These are phyloP conservation scores for Amphilophus citrinellus DNA, from an alignment of 2,113 vertebrate species.

Conservation along the genomic window DNA sequence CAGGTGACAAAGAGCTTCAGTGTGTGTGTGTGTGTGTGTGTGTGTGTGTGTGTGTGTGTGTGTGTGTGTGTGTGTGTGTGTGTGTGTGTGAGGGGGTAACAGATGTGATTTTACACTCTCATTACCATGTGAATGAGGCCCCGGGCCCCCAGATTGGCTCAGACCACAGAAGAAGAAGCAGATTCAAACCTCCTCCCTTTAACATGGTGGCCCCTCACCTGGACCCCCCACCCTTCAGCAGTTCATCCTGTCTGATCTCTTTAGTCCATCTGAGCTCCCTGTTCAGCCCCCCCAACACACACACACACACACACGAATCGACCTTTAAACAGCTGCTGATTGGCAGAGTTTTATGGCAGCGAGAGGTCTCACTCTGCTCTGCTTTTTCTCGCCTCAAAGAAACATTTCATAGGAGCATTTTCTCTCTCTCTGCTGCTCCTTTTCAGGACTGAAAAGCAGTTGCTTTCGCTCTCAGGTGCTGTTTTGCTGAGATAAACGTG, in stretches of 20 bases:
- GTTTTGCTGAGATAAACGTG: constrained; percentile 74
- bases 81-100: constrained; percentile 84
- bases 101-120: constrained; percentile 99
- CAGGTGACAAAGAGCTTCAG: constrained; percentile 94
- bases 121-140: constrained; percentile 99
- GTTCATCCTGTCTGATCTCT: constrained; percentile 92
- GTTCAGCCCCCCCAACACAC: constrained; percentile 83
- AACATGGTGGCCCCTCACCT: constrained; percentile 87
- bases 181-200: constrained; percentile 38
- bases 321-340: constrained; percentile 89
- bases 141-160: constrained; percentile 90
- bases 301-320: constrained; percentile 51
- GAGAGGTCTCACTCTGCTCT: constrained; percentile 79
- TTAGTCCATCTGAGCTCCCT: constrained; percentile 95
- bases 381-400: constrained; percentile 23
- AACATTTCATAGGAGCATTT: constrained; percentile 1
- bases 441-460: constrained; percentile 9
- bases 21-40: constrained; percentile 35
- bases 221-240: constrained; percentile 68
- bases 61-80: constrained; percentile 55
- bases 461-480: constrained; percentile 75
- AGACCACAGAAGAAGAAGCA: constrained; percentile 64
- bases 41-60: constrained; percentile 51
- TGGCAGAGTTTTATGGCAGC: constrained; percentile 91
- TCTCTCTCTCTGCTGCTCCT: not conserved